Conservation (phyloP, 2,888 invertebrate genomes). For the Scaptomyza parva region DNA sequence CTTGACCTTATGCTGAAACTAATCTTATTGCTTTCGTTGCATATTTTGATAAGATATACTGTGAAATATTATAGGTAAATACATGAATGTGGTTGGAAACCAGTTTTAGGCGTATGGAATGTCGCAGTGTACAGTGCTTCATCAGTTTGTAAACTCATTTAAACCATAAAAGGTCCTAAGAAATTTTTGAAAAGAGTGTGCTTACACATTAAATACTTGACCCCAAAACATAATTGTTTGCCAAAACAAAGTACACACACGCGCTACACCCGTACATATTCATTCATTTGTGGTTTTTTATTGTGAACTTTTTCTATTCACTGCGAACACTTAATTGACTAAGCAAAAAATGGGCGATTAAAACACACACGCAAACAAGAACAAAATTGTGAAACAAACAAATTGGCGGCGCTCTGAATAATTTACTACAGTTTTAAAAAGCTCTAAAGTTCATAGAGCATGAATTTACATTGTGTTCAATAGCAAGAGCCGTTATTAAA, state of each 20-base stretch:
- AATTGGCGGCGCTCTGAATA: constrained; percentile 4
- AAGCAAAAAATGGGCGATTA: neutral
- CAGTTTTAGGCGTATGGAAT: neutral
- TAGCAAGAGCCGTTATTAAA: no score
- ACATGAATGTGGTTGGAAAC: neutral
- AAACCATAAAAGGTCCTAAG: neutral
- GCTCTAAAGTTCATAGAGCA: neutral
- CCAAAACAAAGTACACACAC: neutral
- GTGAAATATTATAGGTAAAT: neutral
- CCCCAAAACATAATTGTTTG: neutral
- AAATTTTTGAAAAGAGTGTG: neutral
- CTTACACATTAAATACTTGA: neutral
- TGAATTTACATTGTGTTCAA: neutral
- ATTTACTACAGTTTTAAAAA: neutral
- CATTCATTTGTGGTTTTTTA: neutral
- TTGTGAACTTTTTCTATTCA: neutral
- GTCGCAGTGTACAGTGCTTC: neutral
- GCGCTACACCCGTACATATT: neutral
- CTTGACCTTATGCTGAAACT: no score
- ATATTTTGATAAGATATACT: constrained; percentile 3
- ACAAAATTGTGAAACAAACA: neutral
- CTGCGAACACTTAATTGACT: neutral
- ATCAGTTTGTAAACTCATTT: neutral
- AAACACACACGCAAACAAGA: neutral
- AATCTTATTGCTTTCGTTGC: neutral